Conservation (phyloP, 2,113 vertebrate genomes). For the Paradoxurus hermaphroditus region DNA sequence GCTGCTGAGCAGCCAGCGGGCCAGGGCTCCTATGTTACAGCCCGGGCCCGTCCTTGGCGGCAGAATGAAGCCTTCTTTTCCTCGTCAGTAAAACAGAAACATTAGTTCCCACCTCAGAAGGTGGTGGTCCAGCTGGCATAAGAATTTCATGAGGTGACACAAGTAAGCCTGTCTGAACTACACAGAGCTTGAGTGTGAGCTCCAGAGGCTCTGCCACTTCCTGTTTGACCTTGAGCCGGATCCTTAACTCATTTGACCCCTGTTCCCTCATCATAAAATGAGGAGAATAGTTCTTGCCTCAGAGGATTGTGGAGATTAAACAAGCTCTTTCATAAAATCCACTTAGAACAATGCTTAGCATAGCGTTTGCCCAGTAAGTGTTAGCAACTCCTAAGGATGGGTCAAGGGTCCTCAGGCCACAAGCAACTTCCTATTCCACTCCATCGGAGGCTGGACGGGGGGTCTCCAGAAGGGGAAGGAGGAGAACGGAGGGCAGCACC, state of each 20-base stretch:
- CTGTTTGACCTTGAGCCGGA: not conserved
- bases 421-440: not conserved
- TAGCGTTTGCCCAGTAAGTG: not conserved
- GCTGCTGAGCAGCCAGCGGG: not conserved
- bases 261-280: constrained; percentile 18
- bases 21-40: not conserved
- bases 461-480: not conserved
- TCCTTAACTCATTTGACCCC: not conserved
- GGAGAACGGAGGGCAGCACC: not conserved
- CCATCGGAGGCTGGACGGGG: not conserved
- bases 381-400: not conserved
- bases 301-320: not conserved
- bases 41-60: not conserved
- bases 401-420: not conserved
- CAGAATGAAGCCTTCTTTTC: not conserved
- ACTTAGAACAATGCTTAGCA: not conserved
- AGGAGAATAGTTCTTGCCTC: not conserved
- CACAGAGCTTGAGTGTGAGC: not conserved
- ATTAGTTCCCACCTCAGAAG: not conserved
- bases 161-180: not conserved
- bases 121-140: not conserved
- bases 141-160: not conserved
- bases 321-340: not conserved
- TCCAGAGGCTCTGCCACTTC: not conserved
- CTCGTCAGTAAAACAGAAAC: not conserved